phyloP scores from a whole-genome alignment of 2,888 invertebrate genomes.

The Torymus tubicola region DNA sequence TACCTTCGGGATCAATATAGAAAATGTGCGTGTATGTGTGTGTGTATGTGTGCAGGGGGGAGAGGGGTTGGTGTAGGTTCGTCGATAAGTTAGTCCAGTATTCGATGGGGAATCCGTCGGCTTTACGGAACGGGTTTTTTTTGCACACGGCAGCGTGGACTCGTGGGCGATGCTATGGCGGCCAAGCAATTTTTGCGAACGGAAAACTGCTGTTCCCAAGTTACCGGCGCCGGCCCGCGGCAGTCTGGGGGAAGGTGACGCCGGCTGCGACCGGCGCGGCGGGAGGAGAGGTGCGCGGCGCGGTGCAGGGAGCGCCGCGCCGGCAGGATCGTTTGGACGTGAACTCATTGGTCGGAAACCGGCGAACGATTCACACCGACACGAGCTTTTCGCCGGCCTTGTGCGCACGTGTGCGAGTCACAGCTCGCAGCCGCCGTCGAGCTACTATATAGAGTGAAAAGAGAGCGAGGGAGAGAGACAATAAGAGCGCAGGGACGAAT shows the following conservation, averaged over 20 bases:
- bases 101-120: too few species aligned
- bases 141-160: background rate
- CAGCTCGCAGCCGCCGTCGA: background rate
- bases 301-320: background rate
- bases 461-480: slow-evolving; percentile 19
- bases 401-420: background rate
- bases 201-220: slow-evolving; percentile 25
- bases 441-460: too few species aligned
- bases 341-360: slow-evolving; percentile 45
- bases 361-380: slow-evolving; percentile 37
- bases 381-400: slow-evolving; percentile 24
- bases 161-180: background rate
- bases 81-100: too few species aligned
- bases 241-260: background rate
- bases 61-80: too few species aligned
- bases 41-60: too few species aligned
- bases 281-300: background rate
- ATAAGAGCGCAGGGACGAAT: slow-evolving; percentile 40
- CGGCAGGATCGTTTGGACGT: slow-evolving; percentile 20
- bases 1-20: too few species aligned
- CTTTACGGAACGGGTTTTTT: background rate
- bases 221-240: slow-evolving; percentile 17
- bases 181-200: slow-evolving; percentile 25
- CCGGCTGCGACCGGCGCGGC: background rate
- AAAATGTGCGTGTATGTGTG: too few species aligned